A percentile compares a stretch with the other conserved stretches of the same genome.
phyloP scores from a whole-genome alignment of 2,113 vertebrate genomes.

The Macrotus californicus region DNA sequence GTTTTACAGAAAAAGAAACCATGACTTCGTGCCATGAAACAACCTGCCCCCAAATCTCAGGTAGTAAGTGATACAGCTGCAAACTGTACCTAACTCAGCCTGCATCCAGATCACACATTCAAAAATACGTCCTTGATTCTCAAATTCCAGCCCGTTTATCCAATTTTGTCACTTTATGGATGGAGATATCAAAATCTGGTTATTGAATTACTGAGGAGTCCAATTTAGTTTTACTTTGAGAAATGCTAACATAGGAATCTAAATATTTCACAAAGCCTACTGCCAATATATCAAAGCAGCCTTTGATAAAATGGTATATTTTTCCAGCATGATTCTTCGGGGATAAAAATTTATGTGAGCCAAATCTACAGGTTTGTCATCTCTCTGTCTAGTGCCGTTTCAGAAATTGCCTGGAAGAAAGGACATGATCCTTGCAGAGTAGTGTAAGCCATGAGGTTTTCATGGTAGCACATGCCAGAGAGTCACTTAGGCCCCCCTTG shows the following conservation, averaged over 20 bases:
- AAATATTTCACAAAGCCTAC: conserved; percentile 28
- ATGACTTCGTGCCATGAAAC: not conserved
- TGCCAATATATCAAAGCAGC: not conserved
- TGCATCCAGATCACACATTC: not conserved
- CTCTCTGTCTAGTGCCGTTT: not conserved
- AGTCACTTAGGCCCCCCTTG: not conserved
- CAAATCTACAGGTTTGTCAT: conserved; percentile 1
- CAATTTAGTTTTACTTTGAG: conserved; percentile 34
- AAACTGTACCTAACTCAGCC: not conserved
- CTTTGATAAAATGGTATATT: conserved; percentile 41
- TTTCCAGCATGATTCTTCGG: conserved; percentile 34
- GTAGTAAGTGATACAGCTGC: not conserved
- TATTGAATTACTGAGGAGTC: not conserved
- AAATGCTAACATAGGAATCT: conserved; percentile 23
- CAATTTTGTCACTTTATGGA: conserved; percentile 8
- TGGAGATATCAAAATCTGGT: conserved; percentile 6
- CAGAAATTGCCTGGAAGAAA: not conserved
- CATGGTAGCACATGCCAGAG: not conserved
- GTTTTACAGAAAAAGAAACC: not conserved
- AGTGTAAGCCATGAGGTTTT: not conserved
- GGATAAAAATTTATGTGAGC: not conserved
- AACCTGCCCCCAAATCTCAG: not conserved
- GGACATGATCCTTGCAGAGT: not conserved
- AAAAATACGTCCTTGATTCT: not conserved
- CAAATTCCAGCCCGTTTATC: not conserved